These are phyloP conservation scores for Seriola rivoliana DNA, from an alignment of 2,113 vertebrate genomes.

Conservation along the genomic window DNA sequence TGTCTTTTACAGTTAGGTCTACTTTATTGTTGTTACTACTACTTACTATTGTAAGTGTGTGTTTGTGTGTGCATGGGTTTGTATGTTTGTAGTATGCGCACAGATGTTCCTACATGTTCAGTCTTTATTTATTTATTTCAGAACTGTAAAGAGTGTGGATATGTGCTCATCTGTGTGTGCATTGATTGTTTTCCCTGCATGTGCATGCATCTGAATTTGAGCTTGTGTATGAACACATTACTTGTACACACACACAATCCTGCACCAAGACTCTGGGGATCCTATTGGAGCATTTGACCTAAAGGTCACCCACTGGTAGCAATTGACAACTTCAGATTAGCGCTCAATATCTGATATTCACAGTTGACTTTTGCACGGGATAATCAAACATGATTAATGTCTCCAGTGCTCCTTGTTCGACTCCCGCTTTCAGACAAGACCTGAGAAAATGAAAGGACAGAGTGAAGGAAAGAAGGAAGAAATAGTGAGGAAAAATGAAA, in stretches of 20 bases:
- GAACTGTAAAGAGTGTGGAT: background rate
- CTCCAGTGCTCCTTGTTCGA: slow-evolving; percentile 6
- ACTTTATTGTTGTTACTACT: background rate
- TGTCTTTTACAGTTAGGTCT: background rate
- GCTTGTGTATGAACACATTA: background rate
- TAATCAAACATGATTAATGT: slow-evolving; percentile 70
- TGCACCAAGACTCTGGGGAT: slow-evolving; percentile 28
- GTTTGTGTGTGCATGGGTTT: background rate
- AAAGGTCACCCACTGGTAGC: slow-evolving; percentile 62
- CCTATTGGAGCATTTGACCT: slow-evolving; percentile 58
- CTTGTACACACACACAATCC: slow-evolving; percentile 1
- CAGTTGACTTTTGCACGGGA: slow-evolving; percentile 62
- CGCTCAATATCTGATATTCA: slow-evolving; percentile 63
- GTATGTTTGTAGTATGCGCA: background rate
- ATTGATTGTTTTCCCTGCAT: slow-evolving; percentile 6
- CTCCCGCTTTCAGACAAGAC: slow-evolving; percentile 24
- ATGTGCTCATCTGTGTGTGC: background rate
- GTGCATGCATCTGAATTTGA: slow-evolving; percentile 4
- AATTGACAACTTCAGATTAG: slow-evolving; percentile 54
- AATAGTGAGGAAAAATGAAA: background rate
- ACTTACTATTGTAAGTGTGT: background rate
- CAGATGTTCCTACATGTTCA: background rate
- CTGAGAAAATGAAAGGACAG: slow-evolving; percentile 15
- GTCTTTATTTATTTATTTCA: background rate
- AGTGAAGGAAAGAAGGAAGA: background rate